These are phyloP conservation scores for Hypocryptadius cinnamomeus DNA, from an alignment of 2,113 vertebrate genomes.

Conservation along the genomic window DNA sequence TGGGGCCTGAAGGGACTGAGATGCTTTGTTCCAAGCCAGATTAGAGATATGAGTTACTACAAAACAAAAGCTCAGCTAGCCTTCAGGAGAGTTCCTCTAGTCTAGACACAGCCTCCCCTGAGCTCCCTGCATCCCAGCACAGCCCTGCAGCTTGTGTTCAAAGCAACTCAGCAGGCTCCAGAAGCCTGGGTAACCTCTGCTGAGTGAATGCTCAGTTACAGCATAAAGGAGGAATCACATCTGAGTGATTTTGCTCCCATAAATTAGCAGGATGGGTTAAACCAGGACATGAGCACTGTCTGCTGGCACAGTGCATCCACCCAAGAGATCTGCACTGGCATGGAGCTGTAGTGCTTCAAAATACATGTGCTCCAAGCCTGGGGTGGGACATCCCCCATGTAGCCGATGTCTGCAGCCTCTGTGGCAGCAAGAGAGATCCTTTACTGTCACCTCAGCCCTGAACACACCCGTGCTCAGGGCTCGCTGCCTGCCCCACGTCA, in stretches of 20 bases:
- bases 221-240: neutral
- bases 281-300: neutral
- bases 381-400: neutral
- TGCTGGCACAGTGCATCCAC: neutral
- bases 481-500: rapidly evolving
- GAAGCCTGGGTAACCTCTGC: neutral
- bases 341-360: neutral
- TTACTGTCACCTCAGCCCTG: rapidly evolving
- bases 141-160: neutral
- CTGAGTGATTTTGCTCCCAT: neutral
- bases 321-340: neutral
- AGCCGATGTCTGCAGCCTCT: neutral
- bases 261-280: neutral
- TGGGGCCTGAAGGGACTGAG: neutral
- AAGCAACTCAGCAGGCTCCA: neutral
- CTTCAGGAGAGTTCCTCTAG: neutral
- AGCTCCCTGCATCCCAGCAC: neutral
- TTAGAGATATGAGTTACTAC: neutral
- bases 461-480: rapidly evolving
- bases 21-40: neutral
- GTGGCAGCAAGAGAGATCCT: neutral
- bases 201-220: neutral
- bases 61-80: neutral
- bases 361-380: rapidly evolving
- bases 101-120: neutral